Evolutionary conservation across 2,113 vertebrate genomes (phyloP), one percentile per base, ranked within the genome.

Genomic region (Lepus europaeus): DNA sequence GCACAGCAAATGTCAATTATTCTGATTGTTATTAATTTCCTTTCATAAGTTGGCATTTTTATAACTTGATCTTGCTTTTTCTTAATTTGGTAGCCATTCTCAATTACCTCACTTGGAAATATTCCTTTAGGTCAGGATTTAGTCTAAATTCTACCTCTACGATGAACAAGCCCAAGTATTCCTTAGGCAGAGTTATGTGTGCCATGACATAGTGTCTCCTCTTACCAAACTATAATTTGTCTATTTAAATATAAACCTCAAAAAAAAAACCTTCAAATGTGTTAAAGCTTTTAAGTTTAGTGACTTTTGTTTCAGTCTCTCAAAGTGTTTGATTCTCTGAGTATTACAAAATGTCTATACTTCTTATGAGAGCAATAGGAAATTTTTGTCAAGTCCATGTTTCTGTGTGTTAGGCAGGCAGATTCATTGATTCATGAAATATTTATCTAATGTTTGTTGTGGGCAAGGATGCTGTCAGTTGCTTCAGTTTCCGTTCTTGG

Each of bases 11-110:
- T 78, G 22, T 2, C 11, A 36, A 4, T 36, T 91, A 59, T 63
- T 84, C 64, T 53, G 27, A 61, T 25, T 31, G 45, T 78, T 33
- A 81, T 31, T 27, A 63, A 68, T 31, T 31, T 92, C 13, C 25
- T 89, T 94, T 87, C 17, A 63, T 79, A 81, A 31, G 29, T 70
- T 78, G 31, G 53, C 87, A 59, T 89, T 59, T 94, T 87, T 13
- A 53, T 79, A 81, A 45, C n/a, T 76, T 74, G 27, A 53, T 89
- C 9, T 20, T 80, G 11, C 8, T 33, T 87, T n/a, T 80, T 9
- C 9, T 45, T 9, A 11, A 69, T 19, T 23, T 56, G 20, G 5
- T 17, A n/a, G 64, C 10, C 25, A n/a, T 77, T 77, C 33, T 64
- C 10, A 78, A 19, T 39, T 36, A 59, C 17, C 89, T 63, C 23